Evolutionary conservation across 2,113 vertebrate genomes (phyloP), one percentile per base, ranked within the genome.

Genomic region (Cromileptes altivelis): DNA sequence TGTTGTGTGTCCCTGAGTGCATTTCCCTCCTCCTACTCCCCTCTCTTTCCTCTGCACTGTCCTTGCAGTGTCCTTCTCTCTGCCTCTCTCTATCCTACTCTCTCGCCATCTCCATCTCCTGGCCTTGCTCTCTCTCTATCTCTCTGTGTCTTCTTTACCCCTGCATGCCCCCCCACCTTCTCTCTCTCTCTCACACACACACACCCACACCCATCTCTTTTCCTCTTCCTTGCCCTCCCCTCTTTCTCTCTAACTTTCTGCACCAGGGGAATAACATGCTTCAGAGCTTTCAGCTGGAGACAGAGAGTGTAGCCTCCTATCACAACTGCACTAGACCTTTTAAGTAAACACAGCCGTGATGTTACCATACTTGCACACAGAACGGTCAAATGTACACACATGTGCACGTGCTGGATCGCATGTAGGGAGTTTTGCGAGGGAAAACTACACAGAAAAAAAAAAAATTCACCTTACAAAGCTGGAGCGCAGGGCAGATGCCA

Each of bases 1-100:
- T 64, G 33, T 82, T 72, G 68, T 81, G 70, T 80, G 84, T 92
- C 81, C 86, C 89, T 89, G 83, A 91, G 85, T 87, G 88, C 85
- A 82, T 88, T 87, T 79, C 77, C 87, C 84, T 92, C 89, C 89
- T 92, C 90, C 87, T 86, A 53, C 91, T 89, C 69, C 78, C 80
- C 76, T 83, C 84, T 79, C 80, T 80, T 92, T 84, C 80, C 88
- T 91, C 94, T 91, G 94, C 94, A 94, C 90, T 94, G 94, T 92
- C 94, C 94, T 94, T 94, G 93, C 84, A 76, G 84, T 91, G 94
- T 93, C 94, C 94, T 94, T 93, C 90, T 89, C 83, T 74, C 78
- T 75, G 80, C 85, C 74, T 91, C 81, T 68, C 74, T 84, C 80
- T 78, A 83, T 87, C 85, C 88, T 62, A 47, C 84, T 82, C 88